phyloP scores from a whole-genome alignment of 2,113 vertebrate genomes.

The Machaerirhynchus nigripectus region DNA sequence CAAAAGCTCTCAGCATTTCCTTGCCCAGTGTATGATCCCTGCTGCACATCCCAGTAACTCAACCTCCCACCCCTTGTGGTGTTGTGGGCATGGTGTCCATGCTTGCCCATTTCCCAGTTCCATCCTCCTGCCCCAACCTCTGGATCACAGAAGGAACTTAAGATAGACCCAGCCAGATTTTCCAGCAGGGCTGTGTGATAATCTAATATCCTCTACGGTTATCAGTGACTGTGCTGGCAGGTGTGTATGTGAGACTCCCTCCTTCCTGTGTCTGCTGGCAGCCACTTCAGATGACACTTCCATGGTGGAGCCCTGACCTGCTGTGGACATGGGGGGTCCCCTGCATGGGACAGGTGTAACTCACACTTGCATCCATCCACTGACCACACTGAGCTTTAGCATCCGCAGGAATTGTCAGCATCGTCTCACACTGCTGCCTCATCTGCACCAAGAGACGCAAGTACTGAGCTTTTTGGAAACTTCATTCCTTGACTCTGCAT shows the following conservation, averaged over 20 bases:
- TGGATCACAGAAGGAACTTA: neutral
- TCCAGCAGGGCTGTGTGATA: neutral
- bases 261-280: neutral
- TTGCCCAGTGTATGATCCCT: fast-evolving
- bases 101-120: neutral
- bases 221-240: neutral
- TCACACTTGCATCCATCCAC: neutral
- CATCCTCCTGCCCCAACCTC: neutral
- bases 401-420: fast-evolving
- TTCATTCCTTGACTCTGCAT: slow-evolving; percentile 27
- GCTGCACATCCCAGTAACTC: neutral
- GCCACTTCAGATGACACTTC: neutral
- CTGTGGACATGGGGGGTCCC: neutral
- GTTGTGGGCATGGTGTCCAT: neutral
- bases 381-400: fast-evolving
- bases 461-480: neutral
- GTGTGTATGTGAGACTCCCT: neutral
- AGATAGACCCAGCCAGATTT: neutral
- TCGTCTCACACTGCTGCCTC: neutral
- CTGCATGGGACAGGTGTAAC: neutral
- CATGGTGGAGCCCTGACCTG: neutral
- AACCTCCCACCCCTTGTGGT: neutral
- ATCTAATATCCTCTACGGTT: neutral
- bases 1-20: neutral
- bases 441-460: neutral